Conservation (phyloP, 2,888 invertebrate species). For the Buathra laborator region DNA sequence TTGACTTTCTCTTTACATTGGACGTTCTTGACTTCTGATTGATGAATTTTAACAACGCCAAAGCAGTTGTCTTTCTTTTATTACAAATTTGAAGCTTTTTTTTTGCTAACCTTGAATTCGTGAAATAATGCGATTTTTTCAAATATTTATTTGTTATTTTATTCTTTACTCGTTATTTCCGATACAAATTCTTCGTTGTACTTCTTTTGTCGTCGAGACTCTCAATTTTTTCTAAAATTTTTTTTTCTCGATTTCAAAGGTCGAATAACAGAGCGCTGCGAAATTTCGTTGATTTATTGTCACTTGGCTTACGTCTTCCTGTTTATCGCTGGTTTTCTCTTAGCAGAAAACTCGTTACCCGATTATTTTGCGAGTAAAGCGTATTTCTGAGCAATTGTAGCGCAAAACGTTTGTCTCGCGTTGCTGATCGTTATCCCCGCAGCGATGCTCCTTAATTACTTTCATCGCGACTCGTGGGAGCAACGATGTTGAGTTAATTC, state of each 20-base stretch:
- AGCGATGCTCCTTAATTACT: not conserved
- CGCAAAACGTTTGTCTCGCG: constrained; percentile 1
- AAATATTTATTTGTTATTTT: no score
- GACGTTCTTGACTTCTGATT: not conserved
- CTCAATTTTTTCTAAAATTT: no score
- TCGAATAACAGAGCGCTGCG: not conserved
- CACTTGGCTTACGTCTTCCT: not conserved
- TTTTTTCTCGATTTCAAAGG: not conserved
- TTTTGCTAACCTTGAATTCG: not conserved
- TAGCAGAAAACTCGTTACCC: not conserved
- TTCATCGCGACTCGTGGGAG: not conserved
- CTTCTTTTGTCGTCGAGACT: no score
- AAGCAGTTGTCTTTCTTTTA: no score
- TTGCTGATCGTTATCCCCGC: not conserved
- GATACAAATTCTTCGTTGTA: no score
- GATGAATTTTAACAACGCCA: not conserved
- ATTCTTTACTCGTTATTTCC: no score
- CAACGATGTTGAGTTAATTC: constrained; percentile 7
- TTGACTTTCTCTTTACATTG: not conserved
- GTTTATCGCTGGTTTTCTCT: not conserved
- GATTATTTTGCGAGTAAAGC: not conserved
- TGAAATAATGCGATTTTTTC: no score
- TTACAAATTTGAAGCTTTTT: not conserved
- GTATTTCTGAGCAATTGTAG: constrained; percentile 5
- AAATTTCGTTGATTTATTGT: not conserved